Percentiles rank a stretch among this genome's conserved stretches.
Conservation (phyloP, 2,113 vertebrate genomes). For the Marmota monax region DNA sequence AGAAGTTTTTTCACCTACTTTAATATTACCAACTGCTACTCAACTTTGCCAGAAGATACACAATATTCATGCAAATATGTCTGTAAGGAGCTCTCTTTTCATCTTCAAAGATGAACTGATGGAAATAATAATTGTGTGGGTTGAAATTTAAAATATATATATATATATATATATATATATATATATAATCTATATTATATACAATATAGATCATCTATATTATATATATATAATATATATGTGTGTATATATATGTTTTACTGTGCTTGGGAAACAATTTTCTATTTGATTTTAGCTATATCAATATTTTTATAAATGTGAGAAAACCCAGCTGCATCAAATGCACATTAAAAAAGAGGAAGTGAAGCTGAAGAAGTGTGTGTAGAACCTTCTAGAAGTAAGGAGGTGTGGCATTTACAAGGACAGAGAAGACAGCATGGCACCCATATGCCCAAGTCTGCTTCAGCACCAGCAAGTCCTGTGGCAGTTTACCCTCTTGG, state of each 20-base stretch:
- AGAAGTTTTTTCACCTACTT: background rate
- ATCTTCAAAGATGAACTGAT: background rate
- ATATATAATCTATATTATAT: too few relatives aligned
- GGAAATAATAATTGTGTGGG: background rate
- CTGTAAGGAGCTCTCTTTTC: background rate
- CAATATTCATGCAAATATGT: background rate
- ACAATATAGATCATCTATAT: too few relatives aligned
- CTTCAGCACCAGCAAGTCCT: conserved; percentile 85
- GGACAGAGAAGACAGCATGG: conserved; percentile 91
- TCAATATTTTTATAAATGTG: background rate
- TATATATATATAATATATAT: too few relatives aligned
- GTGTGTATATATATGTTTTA: background rate
- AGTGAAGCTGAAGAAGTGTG: conserved; percentile 75
- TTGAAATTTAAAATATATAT: background rate
- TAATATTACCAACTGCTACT: background rate
- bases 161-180: background rate
- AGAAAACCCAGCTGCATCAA: conserved; percentile 69
- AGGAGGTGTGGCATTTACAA: conserved; percentile 82
- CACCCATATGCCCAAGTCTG: conserved; percentile 86
- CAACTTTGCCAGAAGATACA: background rate
- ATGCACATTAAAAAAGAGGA: conserved; percentile 80
- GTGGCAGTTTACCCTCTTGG: conserved; percentile 88
- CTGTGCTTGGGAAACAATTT: background rate
- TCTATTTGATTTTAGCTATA: background rate
- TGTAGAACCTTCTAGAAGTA: conserved; percentile 81